phyloP scores from a whole-genome alignment of 2,113 vertebrate species.

The Toxotes chatareus region DNA sequence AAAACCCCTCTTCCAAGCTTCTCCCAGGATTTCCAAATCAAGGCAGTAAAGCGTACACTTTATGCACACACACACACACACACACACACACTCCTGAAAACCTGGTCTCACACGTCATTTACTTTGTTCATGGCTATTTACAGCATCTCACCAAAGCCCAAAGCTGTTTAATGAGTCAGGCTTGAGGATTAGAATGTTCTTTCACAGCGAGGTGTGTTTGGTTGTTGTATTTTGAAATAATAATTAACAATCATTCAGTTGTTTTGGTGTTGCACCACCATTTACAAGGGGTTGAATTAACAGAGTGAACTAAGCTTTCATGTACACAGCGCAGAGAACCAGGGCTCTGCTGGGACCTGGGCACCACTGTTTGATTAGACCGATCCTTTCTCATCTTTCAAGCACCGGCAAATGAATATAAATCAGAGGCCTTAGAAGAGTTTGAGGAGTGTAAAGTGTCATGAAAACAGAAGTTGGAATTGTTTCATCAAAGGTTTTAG shows the following conservation, averaged over 20 bases:
- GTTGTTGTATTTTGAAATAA: constrained; percentile 33
- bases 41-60: constrained; percentile 1
- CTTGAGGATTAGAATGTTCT: not conserved
- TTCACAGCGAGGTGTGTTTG: constrained; percentile 31
- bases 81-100: constrained; percentile 20
- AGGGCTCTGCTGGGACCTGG: not conserved
- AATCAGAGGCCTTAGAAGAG: constrained; percentile 38
- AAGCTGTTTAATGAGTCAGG: constrained; percentile 39
- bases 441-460: constrained; percentile 16
- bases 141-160: constrained; percentile 39
- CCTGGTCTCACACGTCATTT: constrained; percentile 33
- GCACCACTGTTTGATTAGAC: constrained; percentile 32
- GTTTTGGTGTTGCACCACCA: not conserved
- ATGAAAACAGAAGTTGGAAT: constrained; percentile 26
- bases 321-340: not conserved
- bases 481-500: constrained; percentile 24
- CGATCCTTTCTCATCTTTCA: constrained; percentile 50
- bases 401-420: constrained; percentile 41
- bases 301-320: constrained; percentile 6
- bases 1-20: not conserved
- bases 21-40: constrained; percentile 16
- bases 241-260: not conserved
- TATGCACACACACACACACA: constrained; percentile 10
- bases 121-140: constrained; percentile 43
- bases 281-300: constrained; percentile 30